Evolutionary conservation across 1,140 invertebrate genomes (phyloP), one percentile per base, ranked within the genome.

Genomic region (Drosophila cardini): DNA sequence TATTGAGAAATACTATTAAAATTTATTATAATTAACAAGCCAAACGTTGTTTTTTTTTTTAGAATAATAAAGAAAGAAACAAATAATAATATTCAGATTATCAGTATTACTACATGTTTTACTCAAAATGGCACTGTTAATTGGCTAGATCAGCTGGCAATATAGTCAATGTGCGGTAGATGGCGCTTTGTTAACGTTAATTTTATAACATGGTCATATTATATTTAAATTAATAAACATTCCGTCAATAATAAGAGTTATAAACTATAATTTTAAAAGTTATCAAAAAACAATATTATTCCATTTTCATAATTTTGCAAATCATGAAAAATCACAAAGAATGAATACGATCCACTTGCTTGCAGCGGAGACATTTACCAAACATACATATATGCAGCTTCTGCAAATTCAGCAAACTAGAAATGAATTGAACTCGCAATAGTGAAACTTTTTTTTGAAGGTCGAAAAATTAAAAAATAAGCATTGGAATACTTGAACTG

Each of bases 321-420:
- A 40, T 26, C 7, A 10, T 18, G 26, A 4, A 6, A 18, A 3
- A 1, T 2, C 16, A 36, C 34, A 10, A 16, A n/a, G n/a, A n/a
- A 9, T 10, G 36, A 72, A 67, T 40, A 60, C 10, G 56, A 60
- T 69, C 71, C 71, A 73, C 71, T 61, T 0, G 3, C 5, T 21
- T 46, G 62, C 64, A 68, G 64, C 56, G 10, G 10, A 38, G 55
- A 73, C 48, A 69, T n/a, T 32, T 53, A 73, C 64, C 64, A 60
- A 60, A 55, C 71, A 60, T 68, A 55, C 71, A 68, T 64, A 60
- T 40, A 9, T 6, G 46, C 63, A 55, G 64, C 68, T 53, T 73
- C 71, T 73, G 71, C 63, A 68, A 67, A 46, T 16, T 36, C 4
- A 53, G 71, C 69, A 36, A 48, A 4, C 21, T 3, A 4, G 21